Conservation (phyloP, 2,113 vertebrate genomes). For the Agapornis roseicollis region DNA sequence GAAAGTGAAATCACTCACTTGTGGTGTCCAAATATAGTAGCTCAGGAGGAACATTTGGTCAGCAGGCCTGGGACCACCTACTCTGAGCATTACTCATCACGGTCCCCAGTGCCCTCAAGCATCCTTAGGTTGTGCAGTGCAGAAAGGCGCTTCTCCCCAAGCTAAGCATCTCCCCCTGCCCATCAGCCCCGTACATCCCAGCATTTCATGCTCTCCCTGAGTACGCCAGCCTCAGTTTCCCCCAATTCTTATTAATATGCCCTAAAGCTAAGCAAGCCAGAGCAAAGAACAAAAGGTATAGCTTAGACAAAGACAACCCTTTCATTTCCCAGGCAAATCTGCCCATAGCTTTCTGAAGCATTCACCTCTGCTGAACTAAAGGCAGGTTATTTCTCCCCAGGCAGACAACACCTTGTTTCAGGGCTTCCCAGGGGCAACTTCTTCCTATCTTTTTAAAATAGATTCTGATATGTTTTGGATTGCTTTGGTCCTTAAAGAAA, state of each 20-base stretch:
- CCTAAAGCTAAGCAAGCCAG: background rate
- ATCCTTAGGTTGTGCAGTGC: background rate
- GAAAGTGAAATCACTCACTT: background rate
- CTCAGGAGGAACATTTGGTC: background rate
- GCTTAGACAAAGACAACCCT: background rate
- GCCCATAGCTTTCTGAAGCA: background rate
- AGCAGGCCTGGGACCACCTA: constrained; percentile 43
- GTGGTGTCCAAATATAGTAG: background rate
- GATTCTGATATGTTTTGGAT: background rate
- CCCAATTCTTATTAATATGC: rapidly evolving
- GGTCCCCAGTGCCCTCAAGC: background rate
- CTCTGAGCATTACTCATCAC: background rate
- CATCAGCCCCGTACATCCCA: background rate
- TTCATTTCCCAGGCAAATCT: background rate
- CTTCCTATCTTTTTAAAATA: background rate
- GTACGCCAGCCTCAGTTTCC: background rate
- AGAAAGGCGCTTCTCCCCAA: background rate
- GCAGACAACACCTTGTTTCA: background rate
- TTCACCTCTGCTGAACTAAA: background rate
- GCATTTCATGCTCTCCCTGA: rapidly evolving
- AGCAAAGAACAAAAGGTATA: background rate
- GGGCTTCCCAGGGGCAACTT: background rate
- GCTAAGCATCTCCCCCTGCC: background rate
- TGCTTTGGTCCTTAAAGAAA: background rate
- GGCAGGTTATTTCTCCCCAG: background rate